Base-by-base conservation (phyloP, 1,140 invertebrate species). In the Pogonognathellus flavescens region DNA sequence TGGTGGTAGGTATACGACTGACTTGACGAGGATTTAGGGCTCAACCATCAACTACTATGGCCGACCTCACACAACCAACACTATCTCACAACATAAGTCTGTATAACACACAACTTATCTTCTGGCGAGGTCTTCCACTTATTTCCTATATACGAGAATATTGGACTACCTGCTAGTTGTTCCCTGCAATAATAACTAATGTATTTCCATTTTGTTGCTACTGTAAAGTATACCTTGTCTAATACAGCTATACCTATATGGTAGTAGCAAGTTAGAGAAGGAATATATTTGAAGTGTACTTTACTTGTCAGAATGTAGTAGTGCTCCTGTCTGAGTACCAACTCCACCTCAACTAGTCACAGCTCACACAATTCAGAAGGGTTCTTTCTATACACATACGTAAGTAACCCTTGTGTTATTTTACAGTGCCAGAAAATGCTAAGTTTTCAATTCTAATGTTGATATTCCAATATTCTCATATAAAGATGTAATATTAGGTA, bases 11-110 rank as follows among this genome's bases (percentile, higher is more conserved):
- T 72, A 72, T 72, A 72, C 41, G 66, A 72, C 25, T 49, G 66
- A 72, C 66, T 72, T 72, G 66, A 72, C 66, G 66, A 72, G 66
- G 66, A 72, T 72, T 72, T 72, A 72, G 66, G 66, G 66, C 66
- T 72, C 66, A 72, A 72, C 31, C 41, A 72, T 72, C 66, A 72
- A 72, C 66, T 41, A 72, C 66, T 72, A 72, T n/a, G n/a, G 66
- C 66, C 66, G 66, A 72, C 66, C 66, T 72, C 66, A 72, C 66
- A 72, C 66, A 72, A 72, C 25, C 6, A 41, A 41, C 31, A 41
- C 31, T 41, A 41, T 41, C 66, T 41, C 66, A 72, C 41, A 72
- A 62, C 66, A 72, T 72, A 72, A 41, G 2, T 41, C 31, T 41
- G 31, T 41, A 41, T 41, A 41, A 41, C 31, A 41, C 31, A 41